A percentile compares a stretch with the other conserved stretches of the same genome.
phyloP scores from a whole-genome alignment of 2,888 invertebrate genomes.

The Fragum sueziense region DNA sequence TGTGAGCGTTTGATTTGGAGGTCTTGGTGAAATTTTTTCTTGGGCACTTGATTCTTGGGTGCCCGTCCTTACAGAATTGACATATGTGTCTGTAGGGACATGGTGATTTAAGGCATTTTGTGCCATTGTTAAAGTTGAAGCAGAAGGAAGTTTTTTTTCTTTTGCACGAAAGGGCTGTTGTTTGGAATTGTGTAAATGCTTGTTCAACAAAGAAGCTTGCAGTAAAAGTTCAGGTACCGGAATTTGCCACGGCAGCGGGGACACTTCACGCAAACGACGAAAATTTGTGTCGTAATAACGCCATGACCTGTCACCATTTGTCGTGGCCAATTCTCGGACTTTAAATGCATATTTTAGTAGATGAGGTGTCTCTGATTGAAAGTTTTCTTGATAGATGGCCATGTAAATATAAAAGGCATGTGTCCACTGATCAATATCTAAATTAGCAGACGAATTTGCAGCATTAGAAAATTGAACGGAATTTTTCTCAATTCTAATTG shows the following conservation, averaged over 20 bases:
- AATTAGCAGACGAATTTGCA: background rate
- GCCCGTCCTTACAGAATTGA: background rate
- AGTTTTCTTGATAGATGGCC: background rate
- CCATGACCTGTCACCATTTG: background rate
- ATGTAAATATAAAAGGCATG: background rate
- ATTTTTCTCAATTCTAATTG: background rate
- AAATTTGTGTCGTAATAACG: background rate
- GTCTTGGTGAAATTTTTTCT: background rate
- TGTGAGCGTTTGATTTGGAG: background rate
- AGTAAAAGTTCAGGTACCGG: background rate
- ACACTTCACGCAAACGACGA: background rate
- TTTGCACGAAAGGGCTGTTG: background rate
- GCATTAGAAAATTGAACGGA: background rate
- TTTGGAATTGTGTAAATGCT: too few species aligned
- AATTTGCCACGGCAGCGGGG: background rate
- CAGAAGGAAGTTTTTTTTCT: background rate
- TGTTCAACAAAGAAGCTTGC: too few species aligned
- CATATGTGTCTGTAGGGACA: background rate
- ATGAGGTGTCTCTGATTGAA: background rate
- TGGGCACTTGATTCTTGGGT: background rate
- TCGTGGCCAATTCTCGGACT: background rate
- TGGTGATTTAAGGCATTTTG: background rate
- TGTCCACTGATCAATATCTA: background rate
- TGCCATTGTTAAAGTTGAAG: background rate
- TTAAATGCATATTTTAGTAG: background rate